Percentiles rank a stretch among this genome's conserved stretches.
Conservation (phyloP, 2,888 invertebrate genomes). For the Xylota sylvarum region DNA sequence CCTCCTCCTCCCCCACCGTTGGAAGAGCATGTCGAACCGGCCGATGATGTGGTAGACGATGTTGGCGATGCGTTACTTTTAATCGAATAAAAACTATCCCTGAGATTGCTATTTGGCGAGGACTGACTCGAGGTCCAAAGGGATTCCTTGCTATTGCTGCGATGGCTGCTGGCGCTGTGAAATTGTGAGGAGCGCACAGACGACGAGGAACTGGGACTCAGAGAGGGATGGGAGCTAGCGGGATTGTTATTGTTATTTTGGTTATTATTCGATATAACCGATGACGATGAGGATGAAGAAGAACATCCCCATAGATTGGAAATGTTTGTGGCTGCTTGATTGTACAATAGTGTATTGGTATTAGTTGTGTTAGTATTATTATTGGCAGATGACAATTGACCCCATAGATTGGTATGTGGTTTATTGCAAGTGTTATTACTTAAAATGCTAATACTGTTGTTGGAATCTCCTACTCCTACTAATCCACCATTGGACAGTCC, state of each 20-base stretch:
- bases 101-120: constrained; percentile 82
- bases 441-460: constrained; percentile 78
- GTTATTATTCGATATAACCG: constrained; percentile 78
- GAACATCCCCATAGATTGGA: constrained; percentile 83
- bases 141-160: constrained; percentile 84
- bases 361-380: constrained; percentile 62
- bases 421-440: constrained; percentile 73
- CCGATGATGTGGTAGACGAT: constrained; percentile 81
- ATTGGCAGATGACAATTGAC: constrained; percentile 74
- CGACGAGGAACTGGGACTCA: constrained; percentile 82
- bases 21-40: constrained; percentile 79
- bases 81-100: constrained; percentile 80
- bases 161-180: constrained; percentile 79
- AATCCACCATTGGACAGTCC: constrained; percentile 45
- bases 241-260: constrained; percentile 63
- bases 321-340: constrained; percentile 78
- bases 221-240: constrained; percentile 81
- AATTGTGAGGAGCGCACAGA: constrained; percentile 78
- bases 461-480: constrained; percentile 79
- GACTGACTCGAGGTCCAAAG: constrained; percentile 83
- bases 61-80: constrained; percentile 76
- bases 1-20: constrained; percentile 52
- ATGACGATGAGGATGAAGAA: constrained; percentile 61
- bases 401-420: constrained; percentile 73
- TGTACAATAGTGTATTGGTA: constrained; percentile 65